Evolutionary conservation across 2,113 vertebrate species (phyloP).

Genomic region (Rissa tridactyla): DNA sequence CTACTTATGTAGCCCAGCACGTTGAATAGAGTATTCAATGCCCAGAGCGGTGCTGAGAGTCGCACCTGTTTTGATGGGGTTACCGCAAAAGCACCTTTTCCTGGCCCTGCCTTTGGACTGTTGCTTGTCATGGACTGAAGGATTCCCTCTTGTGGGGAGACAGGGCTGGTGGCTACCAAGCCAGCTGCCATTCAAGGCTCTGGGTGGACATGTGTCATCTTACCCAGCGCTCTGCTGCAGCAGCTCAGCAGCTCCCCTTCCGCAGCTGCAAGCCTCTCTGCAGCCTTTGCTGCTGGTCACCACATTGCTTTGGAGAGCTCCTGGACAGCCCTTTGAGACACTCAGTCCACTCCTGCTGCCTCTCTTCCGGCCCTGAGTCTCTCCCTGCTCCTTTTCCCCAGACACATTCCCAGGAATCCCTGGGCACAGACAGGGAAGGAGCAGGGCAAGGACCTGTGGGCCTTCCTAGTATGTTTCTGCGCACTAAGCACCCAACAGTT

Average conservation of each 20-base stretch:
- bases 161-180: not conserved
- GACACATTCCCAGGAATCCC: too few species aligned
- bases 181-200: not conserved
- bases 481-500: too few species aligned
- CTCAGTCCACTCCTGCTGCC: too few species aligned
- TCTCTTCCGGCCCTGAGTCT: too few species aligned
- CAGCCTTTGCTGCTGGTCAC: not conserved
- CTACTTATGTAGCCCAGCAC: not conserved
- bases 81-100: not conserved
- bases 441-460: too few species aligned
- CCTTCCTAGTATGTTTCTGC: too few species aligned
- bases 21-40: not conserved
- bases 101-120: not conserved
- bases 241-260: not conserved
- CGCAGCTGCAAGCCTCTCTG: not conserved
- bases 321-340: too few species aligned
- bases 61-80: not conserved
- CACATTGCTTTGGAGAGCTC: not conserved
- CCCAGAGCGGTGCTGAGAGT: not conserved
- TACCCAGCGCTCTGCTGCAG: not conserved
- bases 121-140: not conserved
- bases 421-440: too few species aligned
- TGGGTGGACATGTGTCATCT: accelerated
- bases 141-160: too few species aligned
- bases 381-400: too few species aligned